Evolutionary conservation across 2,888 invertebrate species (phyloP), one percentile per base, ranked within the genome.

Genomic region (Netelia fuscicornis): DNA sequence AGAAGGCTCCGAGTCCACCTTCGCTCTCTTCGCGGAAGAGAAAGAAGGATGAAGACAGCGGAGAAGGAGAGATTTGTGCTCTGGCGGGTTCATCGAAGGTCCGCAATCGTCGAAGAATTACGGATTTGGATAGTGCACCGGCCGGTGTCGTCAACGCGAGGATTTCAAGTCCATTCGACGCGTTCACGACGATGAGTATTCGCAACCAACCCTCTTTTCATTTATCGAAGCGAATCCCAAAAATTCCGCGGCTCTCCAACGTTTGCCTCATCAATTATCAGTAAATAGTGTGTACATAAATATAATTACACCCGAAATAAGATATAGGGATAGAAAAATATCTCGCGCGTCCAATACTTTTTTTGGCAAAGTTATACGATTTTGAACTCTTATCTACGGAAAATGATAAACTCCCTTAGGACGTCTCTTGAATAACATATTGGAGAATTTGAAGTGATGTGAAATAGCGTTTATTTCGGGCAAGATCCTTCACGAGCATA

Each of bases 51-150:
- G n/a, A 78, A 86, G 81, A 68, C 30, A 23, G 62, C 60, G 75
- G n/a, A 54, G 60, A 25, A 56, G 79, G 67, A 84, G 88, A 90
- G 90, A 90, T 91, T 90, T 90, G 90, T 90, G 88, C 86, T 64
- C 84, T 85, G 81, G 81, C 75, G 88, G 87, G 89, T 90, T 90
- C 90, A 90, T 90, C 89, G 88, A 82, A 86, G 87, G 87, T 81
- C 88, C 87, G 67, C 60, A 88, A 91, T 89, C 90, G 87, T 75
- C 86, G 82, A 89, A 88, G 89, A 90, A 90, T 90, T 90, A 88
- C 89, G 86, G 90, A 90, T 89, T 90, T 89, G 88, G 88, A 88
- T 89, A 86, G 88, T 84, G 84, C 86, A 88, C 78, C 83, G 64
- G 67, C 80, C 75, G 76, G 56, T 85, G 85, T 86, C 86, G 84